Evolutionary conservation across 2,113 vertebrate species (phyloP).

Genomic region (Sminthopsis crassicaudata): DNA sequence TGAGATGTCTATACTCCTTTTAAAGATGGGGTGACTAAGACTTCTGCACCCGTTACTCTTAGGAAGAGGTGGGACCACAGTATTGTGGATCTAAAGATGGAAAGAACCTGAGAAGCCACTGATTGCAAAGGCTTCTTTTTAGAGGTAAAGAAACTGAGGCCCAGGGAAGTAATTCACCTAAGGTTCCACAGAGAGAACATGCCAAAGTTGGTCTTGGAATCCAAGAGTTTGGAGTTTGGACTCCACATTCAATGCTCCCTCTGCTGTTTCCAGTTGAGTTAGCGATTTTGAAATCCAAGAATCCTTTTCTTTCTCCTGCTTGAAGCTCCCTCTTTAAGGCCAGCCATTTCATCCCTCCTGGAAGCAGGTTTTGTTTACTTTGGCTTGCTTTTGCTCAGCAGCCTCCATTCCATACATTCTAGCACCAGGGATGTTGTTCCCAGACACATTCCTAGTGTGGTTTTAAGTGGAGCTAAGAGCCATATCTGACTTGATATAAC

Average conservation of each 20-base stretch:
- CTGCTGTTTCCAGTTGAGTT: not conserved
- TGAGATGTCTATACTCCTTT: not conserved
- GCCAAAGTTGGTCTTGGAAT: not conserved
- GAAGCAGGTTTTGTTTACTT: not conserved
- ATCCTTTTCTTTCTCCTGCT: not conserved
- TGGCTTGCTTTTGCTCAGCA: not conserved
- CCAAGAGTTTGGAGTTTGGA: not conserved
- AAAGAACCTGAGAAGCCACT: not conserved
- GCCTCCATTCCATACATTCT: not conserved
- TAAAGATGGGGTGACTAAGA: not conserved
- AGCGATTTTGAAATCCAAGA: not conserved
- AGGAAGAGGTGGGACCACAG: not conserved
- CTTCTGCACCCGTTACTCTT: not conserved
- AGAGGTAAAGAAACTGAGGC: not conserved
- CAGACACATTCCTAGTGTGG: not conserved
- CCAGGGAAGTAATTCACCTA: not conserved
- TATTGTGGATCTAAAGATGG: not conserved
- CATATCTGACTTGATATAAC: not conserved
- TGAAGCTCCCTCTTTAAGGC: not conserved
- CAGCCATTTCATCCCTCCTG: not conserved
- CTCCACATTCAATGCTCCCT: not conserved
- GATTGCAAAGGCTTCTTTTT: not conserved
- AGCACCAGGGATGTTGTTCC: not conserved
- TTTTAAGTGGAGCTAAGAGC: not conserved
- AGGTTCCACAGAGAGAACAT: not conserved